A percentile compares a stretch with the other conserved stretches of the same genome.
These are phyloP conservation scores for Drosophila guanche DNA, from an alignment of 1,140 invertebrate species.

Conservation along the genomic window DNA sequence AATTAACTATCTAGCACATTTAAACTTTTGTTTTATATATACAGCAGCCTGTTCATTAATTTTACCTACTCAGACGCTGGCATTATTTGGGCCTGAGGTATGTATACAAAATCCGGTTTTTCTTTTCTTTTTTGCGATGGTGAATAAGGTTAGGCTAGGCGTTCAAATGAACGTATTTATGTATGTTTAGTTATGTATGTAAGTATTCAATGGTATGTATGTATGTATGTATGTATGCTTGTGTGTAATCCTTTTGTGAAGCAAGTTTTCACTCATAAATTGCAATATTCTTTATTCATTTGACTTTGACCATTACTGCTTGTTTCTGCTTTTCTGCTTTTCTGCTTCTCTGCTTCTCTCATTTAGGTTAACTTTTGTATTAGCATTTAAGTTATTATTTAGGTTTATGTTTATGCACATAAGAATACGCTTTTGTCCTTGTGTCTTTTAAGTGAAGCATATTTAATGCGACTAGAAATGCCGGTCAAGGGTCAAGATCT, in stretches of 20 bases:
- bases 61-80: conserved; percentile 37
- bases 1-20: conserved; percentile 51
- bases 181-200: conserved; percentile 12
- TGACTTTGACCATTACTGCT: neutral
- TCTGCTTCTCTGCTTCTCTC: neutral
- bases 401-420: conserved; percentile 13
- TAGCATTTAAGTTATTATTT: conserved; percentile 41
- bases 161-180: conserved; percentile 10
- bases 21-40: conserved; percentile 29
- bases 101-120: conserved; percentile 46
- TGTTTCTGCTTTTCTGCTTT: conserved; percentile 3
- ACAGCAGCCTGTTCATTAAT: conserved; percentile 26
- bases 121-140: conserved; percentile 1
- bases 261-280: conserved; percentile 2
- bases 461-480: conserved; percentile 35
- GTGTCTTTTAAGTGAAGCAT: conserved; percentile 42
- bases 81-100: conserved; percentile 45
- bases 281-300: conserved; percentile 12
- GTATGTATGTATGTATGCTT: conserved; percentile 29
- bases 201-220: conserved; percentile 12
- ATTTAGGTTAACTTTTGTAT: conserved; percentile 49
- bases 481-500: conserved; percentile 1
- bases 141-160: conserved; percentile 11
- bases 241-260: too few species aligned
- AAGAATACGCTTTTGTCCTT: conserved; percentile 43